Conservation (phyloP, 2,113 vertebrate genomes). For the Emydocephalus ijimae region DNA sequence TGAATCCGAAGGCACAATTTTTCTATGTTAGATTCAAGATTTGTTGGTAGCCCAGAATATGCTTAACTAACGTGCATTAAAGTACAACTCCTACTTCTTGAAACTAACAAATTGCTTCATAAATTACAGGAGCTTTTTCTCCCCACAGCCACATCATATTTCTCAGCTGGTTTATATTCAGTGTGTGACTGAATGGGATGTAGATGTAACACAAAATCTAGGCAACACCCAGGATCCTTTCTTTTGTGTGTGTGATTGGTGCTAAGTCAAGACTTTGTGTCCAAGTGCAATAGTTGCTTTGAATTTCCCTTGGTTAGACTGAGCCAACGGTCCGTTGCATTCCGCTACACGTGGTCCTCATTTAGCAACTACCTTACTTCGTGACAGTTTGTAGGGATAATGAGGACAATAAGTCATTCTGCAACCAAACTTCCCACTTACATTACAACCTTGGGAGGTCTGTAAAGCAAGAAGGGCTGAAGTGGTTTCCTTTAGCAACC, state of each 20-base stretch:
- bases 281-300: neutral
- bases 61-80: neutral
- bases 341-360: neutral
- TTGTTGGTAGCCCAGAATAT: neutral
- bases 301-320: neutral
- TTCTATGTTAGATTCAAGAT: neutral
- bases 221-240: neutral
- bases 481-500: neutral
- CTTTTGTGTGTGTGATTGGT: neutral
- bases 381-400: neutral
- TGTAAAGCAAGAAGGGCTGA: neutral
- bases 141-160: neutral
- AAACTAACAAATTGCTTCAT: neutral
- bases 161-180: neutral
- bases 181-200: neutral
- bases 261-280: neutral
- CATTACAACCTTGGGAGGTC: neutral
- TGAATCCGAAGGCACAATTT: neutral
- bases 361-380: neutral
- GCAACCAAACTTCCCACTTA: neutral
- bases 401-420: neutral
- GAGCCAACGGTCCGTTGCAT: neutral
- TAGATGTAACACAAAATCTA: neutral
- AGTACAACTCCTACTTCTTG: neutral
- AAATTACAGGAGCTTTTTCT: neutral